Conservation (phyloP, 2,888 invertebrate species). For the Eulithis testata region DNA sequence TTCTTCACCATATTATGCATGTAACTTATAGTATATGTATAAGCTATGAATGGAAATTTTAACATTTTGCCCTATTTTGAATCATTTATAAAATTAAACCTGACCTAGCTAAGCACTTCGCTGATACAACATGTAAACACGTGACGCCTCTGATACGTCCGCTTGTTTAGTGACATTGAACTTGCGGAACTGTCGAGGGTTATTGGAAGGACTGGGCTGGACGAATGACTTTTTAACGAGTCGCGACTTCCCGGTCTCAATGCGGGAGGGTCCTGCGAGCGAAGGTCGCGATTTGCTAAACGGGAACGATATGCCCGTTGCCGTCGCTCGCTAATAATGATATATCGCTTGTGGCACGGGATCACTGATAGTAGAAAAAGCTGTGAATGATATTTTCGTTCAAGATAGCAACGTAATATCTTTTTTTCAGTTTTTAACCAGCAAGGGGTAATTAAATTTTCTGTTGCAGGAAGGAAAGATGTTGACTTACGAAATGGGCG, state of each 20-base stretch:
- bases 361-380: slow-evolving; percentile 31
- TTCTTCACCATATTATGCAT: too few species aligned
- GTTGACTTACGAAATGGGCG: slow-evolving; percentile 83
- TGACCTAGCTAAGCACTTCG: background rate
- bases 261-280: slow-evolving; percentile 62
- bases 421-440: background rate
- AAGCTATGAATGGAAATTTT: too few species aligned
- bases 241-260: slow-evolving; percentile 65
- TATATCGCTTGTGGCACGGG: slow-evolving; percentile 64
- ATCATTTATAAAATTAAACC: slow-evolving; percentile 3
- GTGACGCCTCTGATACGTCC: slow-evolving; percentile 27
- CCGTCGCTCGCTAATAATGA: slow-evolving; percentile 76
- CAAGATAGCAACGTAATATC: background rate
- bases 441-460: slow-evolving; percentile 16
- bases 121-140: slow-evolving; percentile 16
- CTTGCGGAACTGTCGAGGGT: slow-evolving; percentile 50
- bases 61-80: too few species aligned
- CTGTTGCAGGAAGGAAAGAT: slow-evolving; percentile 81
- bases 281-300: slow-evolving; percentile 70
- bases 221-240: slow-evolving; percentile 68
- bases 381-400: slow-evolving; percentile 2
- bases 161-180: slow-evolving; percentile 52
- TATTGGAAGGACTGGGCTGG: slow-evolving; percentile 56
- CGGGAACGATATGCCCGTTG: slow-evolving; percentile 71
- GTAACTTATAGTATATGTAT: too few species aligned